Evolutionary conservation across 2,797 vertebrate species (phyloP).

Genomic region (Sebastiscus tertius): DNA sequence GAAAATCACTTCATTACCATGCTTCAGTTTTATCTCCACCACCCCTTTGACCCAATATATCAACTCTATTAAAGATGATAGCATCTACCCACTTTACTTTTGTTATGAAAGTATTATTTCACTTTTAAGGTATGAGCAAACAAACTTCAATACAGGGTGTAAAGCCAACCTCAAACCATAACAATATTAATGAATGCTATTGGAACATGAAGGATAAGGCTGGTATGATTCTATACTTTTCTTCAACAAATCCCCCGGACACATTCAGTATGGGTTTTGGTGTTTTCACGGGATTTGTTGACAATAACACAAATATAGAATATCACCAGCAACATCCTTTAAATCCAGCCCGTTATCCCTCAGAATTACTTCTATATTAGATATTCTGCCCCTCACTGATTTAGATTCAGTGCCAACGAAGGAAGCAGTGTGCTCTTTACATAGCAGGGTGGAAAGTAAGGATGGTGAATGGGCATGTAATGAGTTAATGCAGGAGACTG

Average conservation of each 20-base stretch:
- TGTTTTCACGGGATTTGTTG: not conserved
- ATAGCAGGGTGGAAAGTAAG: not conserved
- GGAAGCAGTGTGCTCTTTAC: not conserved
- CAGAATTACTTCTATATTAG: not conserved
- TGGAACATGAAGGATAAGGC: not conserved
- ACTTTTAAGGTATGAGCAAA: not conserved
- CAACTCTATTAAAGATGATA: not conserved
- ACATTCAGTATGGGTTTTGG: not conserved
- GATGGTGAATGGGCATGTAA: no score
- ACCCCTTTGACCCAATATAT: not conserved
- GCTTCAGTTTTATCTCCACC: not conserved
- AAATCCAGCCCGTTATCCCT: not conserved
- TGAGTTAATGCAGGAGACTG: not conserved
- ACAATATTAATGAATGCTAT: not conserved
- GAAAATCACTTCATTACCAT: not conserved
- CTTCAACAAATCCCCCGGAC: not conserved
- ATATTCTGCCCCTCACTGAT: not conserved
- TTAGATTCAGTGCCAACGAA: not conserved
- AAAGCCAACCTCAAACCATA: not conserved
- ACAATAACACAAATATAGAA: not conserved
- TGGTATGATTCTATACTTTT: not conserved
- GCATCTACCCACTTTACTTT: not conserved
- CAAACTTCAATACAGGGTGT: not conserved
- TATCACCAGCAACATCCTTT: not conserved
- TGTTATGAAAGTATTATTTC: not conserved